Conservation (phyloP, 2,888 invertebrate genomes). For the Synanthedon andrenaeformis region DNA sequence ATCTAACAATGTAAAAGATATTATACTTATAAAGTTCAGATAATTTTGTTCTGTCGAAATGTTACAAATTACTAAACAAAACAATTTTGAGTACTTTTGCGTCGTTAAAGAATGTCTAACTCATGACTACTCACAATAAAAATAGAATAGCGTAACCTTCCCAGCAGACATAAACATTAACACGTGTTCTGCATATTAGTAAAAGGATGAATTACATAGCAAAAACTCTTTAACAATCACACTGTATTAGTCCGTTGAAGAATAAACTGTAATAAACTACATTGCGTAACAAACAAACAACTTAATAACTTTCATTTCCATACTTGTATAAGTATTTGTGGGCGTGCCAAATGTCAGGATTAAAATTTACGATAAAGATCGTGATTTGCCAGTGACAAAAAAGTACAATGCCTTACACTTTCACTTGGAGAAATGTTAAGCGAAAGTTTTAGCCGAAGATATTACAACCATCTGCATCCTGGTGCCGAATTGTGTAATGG, state of each 20-base stretch:
- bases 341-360: constrained; percentile 49
- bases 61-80: background rate
- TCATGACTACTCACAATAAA: background rate
- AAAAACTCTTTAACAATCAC: background rate
- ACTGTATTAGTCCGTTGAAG: background rate
- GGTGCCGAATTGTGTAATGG: constrained; percentile 14
- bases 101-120: background rate
- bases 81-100: background rate
- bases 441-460: constrained; percentile 35
- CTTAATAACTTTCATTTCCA: constrained; percentile 42
- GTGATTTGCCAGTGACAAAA: constrained; percentile 53
- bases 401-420: constrained; percentile 58
- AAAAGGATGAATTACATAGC: background rate
- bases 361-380: constrained; percentile 50
- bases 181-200: background rate
- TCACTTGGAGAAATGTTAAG: constrained; percentile 53
- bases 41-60: background rate
- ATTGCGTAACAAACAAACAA: constrained; percentile 24
- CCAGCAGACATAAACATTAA: background rate
- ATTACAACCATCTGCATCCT: constrained; percentile 38
- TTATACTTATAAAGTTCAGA: background rate
- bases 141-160: constrained; percentile 1
- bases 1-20: background rate
- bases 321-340: constrained; percentile 27
- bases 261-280: constrained; percentile 10